Base-by-base conservation (phyloP, 2,797 vertebrate genomes). In the Thunnus albacares region DNA sequence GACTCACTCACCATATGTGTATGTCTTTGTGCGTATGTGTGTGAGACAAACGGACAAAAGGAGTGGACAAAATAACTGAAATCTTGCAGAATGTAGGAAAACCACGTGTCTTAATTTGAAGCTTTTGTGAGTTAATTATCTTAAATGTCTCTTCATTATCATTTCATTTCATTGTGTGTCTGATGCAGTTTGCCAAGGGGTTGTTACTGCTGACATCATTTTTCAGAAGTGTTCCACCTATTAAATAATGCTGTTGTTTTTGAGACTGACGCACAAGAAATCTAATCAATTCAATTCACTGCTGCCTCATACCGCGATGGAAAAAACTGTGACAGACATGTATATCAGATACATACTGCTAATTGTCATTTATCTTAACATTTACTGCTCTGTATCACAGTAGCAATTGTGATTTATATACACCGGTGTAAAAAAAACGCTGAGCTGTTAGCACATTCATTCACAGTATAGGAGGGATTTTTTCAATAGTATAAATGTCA, bases 1-100 rank as follows among this genome's bases (percentile, higher is more conserved):
- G 87, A 75, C 81, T 88, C 83, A 86, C 62, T 70, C 74, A 51
- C 60, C 62, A 59, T 82, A 64, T 82, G 79, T 72, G 74, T 60
- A 14, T 20, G 30, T 75, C 28, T 30, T 35, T 47, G 63, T 62
- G 72, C 2, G 45, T 70, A 24, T 70, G 75, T 30, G 75, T 30
- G 80, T 63, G 33, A 61, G 24, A 57, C 45, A 79, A 71, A 55
- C 6, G 20, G 35, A 77, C 53, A 70, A 79, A 78, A 43, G 4
- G 45, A 28, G 58, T 28, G 38, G 43, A 77, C 20, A 47, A 62
- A 74, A 70, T 59, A 38, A 66, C 53, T 35, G 20, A 66, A 61
- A 67, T 47, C 10, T n/a, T 18, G 17, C 14, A 61, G 73, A 74
- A 75, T 38, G 4, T 10, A 22, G 20, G 20, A 68, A 33, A 8